Percentiles rank a stretch among this genome's conserved stretches.
Evolutionary conservation across 1,140 invertebrate species (phyloP).

Genomic region (Oscheius sp.): DNA sequence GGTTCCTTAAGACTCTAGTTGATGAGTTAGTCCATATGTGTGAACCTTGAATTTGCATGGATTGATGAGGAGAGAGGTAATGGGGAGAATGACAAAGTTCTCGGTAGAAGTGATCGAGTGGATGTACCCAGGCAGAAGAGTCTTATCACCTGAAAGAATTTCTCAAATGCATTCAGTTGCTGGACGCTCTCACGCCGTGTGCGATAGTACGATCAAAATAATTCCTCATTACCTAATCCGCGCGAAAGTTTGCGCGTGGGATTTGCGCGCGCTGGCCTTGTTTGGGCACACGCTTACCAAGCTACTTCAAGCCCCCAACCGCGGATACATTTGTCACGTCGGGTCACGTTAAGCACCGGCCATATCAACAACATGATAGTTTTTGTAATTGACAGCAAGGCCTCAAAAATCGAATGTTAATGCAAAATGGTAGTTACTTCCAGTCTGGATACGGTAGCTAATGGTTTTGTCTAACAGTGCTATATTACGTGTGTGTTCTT

Average conservation of each 20-base stretch:
- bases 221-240: conserved; percentile 11
- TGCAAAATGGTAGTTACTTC: too few relatives aligned
- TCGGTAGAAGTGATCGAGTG: conserved; percentile 61
- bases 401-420: too few relatives aligned
- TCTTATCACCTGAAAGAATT: conserved; percentile 59
- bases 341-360: background rate
- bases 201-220: conserved; percentile 14
- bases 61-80: conserved; percentile 59
- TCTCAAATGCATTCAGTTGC: background rate
- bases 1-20: conserved; percentile 42
- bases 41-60: conserved; percentile 61
- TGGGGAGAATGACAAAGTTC: conserved; percentile 56
- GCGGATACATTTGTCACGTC: conserved; percentile 4
- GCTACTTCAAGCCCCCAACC: conserved; percentile 4
- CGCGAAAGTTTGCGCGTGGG: conserved; percentile 2
- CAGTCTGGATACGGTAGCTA: too few relatives aligned
- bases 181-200: conserved; percentile 4
- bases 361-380: background rate
- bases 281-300: conserved; percentile 3
- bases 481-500: background rate
- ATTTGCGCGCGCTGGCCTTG: background rate
- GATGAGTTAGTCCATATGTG: background rate
- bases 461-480: too few relatives aligned
- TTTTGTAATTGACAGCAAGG: too few relatives aligned
- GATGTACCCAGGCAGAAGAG: conserved; percentile 56